Percentiles rank a stretch among this genome's conserved stretches.
These are phyloP conservation scores for Jacana jacana DNA, from an alignment of 2,113 vertebrate species.

Conservation along the genomic window DNA sequence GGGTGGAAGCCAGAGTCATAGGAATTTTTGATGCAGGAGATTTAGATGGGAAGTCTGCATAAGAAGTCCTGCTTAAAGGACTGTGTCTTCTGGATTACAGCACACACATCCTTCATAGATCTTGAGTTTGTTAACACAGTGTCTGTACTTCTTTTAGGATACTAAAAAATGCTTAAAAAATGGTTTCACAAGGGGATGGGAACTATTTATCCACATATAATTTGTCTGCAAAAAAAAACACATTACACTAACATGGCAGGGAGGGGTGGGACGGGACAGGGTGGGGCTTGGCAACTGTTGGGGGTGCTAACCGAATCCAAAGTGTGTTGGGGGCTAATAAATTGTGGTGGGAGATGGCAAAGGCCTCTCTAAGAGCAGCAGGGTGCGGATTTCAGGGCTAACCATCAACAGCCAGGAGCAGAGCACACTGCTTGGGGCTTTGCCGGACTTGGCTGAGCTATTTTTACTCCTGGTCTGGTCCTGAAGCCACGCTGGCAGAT, in stretches of 20 bases:
- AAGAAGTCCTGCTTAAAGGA: not conserved
- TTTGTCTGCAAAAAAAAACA: not conserved
- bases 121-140: not conserved
- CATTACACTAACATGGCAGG: too few relatives aligned
- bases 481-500: slow-evolving; percentile 61
- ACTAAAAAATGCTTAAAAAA: not conserved
- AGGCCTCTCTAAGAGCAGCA: not conserved
- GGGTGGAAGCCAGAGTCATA: not conserved
- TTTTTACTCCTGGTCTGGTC: slow-evolving; percentile 49
- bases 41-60: not conserved
- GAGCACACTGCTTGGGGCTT: not conserved
- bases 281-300: accelerated
- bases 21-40: not conserved
- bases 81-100: too few relatives aligned
- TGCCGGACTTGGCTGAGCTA: not conserved
- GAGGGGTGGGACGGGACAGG: too few relatives aligned
- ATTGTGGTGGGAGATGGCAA: not conserved
- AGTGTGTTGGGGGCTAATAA: not conserved
- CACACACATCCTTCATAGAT: not conserved
- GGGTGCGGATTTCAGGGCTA: accelerated
- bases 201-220: not conserved
- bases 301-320: not conserved
- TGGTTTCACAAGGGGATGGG: not conserved
- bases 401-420: accelerated
- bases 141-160: not conserved